These are phyloP conservation scores for Burhinus oedicnemus DNA, from an alignment of 2,113 vertebrate species.

Conservation along the genomic window DNA sequence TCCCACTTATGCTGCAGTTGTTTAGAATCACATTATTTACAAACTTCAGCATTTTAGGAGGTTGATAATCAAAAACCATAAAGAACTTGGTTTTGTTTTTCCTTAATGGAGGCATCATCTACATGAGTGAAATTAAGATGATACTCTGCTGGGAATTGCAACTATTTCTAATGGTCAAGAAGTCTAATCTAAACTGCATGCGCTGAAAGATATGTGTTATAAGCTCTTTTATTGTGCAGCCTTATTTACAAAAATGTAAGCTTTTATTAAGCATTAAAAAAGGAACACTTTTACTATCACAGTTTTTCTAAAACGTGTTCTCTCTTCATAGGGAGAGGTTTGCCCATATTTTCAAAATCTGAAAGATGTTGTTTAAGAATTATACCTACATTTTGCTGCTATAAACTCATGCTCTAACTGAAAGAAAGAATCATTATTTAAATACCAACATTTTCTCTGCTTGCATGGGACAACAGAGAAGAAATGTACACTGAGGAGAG, in stretches of 20 bases:
- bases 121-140: background rate
- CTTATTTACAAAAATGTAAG: background rate
- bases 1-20: background rate
- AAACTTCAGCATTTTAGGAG: background rate
- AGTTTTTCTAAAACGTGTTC: background rate
- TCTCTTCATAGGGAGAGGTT: background rate
- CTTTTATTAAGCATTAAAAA: background rate
- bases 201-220: background rate
- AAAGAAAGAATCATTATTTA: background rate
- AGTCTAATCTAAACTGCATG: background rate
- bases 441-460: background rate
- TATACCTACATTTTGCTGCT: background rate
- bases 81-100: background rate
- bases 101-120: background rate
- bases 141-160: background rate
- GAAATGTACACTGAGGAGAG: background rate
- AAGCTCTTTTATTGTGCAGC: background rate
- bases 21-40: background rate
- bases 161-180: background rate
- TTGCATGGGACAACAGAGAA: background rate
- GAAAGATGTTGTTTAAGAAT: background rate
- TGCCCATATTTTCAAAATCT: background rate
- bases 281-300: background rate
- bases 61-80: background rate
- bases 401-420: background rate